Conservation (phyloP, 1,140 invertebrate species). For the Bombus confusus region DNA sequence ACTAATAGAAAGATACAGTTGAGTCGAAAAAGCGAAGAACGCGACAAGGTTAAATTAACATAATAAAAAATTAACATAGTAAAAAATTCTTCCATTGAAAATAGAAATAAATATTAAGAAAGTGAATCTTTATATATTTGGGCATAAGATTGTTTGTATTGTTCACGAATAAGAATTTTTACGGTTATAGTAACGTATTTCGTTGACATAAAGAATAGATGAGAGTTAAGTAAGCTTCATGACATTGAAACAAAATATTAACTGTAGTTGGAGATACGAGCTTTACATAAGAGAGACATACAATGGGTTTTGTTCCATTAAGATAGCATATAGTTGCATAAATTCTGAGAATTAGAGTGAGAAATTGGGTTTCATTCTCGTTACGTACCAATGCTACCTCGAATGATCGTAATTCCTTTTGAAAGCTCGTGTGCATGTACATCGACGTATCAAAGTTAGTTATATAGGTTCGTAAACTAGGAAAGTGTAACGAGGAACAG, state of each 20-base stretch:
- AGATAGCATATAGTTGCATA: neutral
- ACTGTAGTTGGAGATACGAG: neutral
- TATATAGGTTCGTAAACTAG: neutral
- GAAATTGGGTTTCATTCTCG: slow-evolving; percentile 6
- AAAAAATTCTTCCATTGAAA: too few relatives aligned
- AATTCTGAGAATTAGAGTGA: slow-evolving; percentile 1
- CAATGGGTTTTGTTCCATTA: neutral
- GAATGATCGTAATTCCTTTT: neutral
- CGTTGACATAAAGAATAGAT: neutral
- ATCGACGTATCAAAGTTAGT: neutral
- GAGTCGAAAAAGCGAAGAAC: neutral
- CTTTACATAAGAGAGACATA: neutral
- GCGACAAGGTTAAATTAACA: neutral
- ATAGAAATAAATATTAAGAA: too few relatives aligned
- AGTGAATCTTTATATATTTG: too few relatives aligned
- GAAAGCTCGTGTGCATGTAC: neutral
- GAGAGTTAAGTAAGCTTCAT: neutral
- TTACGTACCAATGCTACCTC: neutral
- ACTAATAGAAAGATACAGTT: neutral
- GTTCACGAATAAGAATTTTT: too few relatives aligned
- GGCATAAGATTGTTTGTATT: too few relatives aligned
- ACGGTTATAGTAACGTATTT: too few relatives aligned
- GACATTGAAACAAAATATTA: neutral
- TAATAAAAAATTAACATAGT: too few relatives aligned
- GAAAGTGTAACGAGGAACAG: neutral